Evolutionary conservation across 2,113 vertebrate genomes (phyloP), one percentile per base, ranked within the genome.

Genomic region (Apistogramma diplotaenia): DNA sequence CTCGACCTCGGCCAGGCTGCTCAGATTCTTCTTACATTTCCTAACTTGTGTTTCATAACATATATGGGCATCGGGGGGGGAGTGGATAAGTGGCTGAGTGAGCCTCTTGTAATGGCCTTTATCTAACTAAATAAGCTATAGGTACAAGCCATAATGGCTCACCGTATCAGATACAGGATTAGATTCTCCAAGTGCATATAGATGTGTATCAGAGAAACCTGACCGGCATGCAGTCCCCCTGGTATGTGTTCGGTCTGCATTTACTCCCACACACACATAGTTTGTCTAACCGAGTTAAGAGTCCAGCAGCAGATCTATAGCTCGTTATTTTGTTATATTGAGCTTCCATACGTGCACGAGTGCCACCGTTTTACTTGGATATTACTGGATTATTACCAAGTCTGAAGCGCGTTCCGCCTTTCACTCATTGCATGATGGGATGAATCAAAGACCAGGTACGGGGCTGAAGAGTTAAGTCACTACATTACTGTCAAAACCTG

Each of bases 201-300:
- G 89, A 89, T 91, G 88, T 33, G 43, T 89, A 90, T 91, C 88
- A 76, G 37, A 78, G 89, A 81, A 92, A 90, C 84, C 51, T 74
- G 80, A 90, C 40, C 81, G 81, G 59, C 60, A 18, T 78, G 71
- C 65, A 75, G 61, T 46, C n/a, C n/a, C 29, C 12, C 65, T 27
- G 60, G 74, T 51, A 59, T 84, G 81, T 79, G 51, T 54, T 81
- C 71, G 59, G 76, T 61, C 29, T 73, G 29, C 71, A 56, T 79
- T 80, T 79, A 75, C 35, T 82, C 58, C 40, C 13, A 58, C 56
- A 46, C 19, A 23, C 31, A 77, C 33, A 58, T 3, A 23, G 21
- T 27, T 46, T 31, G 40, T 51, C 27, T 58, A 35, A 74, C 57
- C 12, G 31, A 49, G 35, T 58, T 54, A 78, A 72, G 59, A 18